These are phyloP conservation scores for Metridium senile DNA, from an alignment of 92 coral and sea anemone genomes.

Conservation along the genomic window DNA sequence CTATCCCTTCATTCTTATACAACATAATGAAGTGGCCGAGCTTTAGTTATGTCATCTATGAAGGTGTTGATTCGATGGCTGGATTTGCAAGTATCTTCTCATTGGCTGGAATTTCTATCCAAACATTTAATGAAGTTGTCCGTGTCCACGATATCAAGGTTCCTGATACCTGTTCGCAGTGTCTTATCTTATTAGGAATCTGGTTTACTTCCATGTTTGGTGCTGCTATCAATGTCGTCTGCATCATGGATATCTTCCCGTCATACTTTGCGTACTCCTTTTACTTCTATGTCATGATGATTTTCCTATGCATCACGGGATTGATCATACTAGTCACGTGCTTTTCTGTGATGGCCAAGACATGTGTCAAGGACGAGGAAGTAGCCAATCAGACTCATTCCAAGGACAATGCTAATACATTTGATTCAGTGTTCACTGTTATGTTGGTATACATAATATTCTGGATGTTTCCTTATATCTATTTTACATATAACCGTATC, in stretches of 20 bases:
- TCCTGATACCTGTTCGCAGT: constrained; percentile 35
- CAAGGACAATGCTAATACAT: constrained; percentile 36
- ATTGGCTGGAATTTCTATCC: constrained; percentile 47
- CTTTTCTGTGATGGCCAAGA: constrained; percentile 29
- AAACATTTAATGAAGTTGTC: constrained; percentile 38
- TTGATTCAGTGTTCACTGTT: constrained; percentile 31
- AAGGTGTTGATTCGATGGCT: constrained; percentile 50
- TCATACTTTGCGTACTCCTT: constrained; percentile 18
- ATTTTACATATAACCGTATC: constrained; percentile 43
- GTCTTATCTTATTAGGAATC: constrained; percentile 30
- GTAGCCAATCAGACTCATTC: constrained; percentile 22
- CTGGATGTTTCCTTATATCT: constrained; percentile 55
- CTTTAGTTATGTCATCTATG: constrained; percentile 43
- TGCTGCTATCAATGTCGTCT: constrained; percentile 46
- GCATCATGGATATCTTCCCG: constrained; percentile 47
- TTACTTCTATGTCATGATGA: constrained; percentile 51
- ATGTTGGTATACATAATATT: constrained; percentile 37
- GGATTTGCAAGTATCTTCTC: constrained; percentile 45
- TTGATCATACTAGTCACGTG: constrained; percentile 35
- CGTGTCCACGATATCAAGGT: constrained; percentile 29
- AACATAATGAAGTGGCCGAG: constrained; percentile 59
- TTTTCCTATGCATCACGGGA: constrained; percentile 28
- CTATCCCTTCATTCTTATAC: constrained; percentile 59
- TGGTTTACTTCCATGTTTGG: constrained; percentile 34
- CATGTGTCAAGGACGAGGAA: constrained; percentile 30